Conservation (phyloP, 2,888 invertebrate genomes). For the Lasioglossum lativentre region DNA sequence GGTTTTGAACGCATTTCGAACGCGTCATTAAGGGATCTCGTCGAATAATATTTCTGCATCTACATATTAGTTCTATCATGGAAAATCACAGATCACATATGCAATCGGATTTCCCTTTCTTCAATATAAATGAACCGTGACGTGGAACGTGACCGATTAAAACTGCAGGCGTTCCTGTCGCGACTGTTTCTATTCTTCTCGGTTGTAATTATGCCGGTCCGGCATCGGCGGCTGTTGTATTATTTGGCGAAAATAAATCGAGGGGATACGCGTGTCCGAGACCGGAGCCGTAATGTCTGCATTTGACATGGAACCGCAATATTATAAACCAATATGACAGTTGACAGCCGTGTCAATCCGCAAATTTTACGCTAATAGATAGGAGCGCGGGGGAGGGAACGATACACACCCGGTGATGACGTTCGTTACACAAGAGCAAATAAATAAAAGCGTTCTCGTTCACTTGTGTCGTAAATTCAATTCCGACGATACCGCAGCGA, state of each 20-base stretch:
- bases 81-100: neutral
- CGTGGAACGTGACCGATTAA: too few species aligned
- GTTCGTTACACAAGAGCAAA: conserved; percentile 5
- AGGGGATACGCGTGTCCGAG: neutral
- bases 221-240: neutral
- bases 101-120: neutral
- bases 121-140: neutral
- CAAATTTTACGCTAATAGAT: neutral
- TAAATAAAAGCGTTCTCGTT: neutral
- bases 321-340: conserved; percentile 13
- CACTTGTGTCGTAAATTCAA: neutral
- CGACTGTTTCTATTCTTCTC: neutral
- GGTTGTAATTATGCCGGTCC: neutral
- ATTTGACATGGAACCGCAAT: conserved; percentile 24
- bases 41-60: neutral
- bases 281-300: conserved; percentile 17
- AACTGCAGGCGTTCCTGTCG: neutral
- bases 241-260: conserved; percentile 20
- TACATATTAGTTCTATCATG: neutral
- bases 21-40: neutral
- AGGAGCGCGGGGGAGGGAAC: neutral
- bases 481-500: neutral
- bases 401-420: neutral
- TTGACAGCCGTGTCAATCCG: neutral
- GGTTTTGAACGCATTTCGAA: neutral